Conservation (phyloP, 1,140 invertebrate genomes). For the Linepithema humile region DNA sequence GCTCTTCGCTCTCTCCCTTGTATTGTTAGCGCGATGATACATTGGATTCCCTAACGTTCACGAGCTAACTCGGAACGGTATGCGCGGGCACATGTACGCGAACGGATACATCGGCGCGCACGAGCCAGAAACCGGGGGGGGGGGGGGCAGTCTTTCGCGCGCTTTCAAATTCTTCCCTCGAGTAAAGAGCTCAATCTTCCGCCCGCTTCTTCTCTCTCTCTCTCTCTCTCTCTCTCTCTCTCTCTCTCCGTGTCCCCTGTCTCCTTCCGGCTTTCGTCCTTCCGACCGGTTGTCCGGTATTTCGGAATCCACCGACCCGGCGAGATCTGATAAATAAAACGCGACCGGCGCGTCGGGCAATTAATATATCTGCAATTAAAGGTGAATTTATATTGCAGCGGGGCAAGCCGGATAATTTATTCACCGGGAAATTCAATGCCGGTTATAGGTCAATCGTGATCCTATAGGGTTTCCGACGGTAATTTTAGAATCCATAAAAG, state of each 20-base stretch:
- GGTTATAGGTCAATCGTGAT: background rate
- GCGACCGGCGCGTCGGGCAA: background rate
- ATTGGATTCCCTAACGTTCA: slow-evolving; percentile 61
- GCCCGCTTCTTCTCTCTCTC: background rate
- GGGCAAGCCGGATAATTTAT: slow-evolving; percentile 37
- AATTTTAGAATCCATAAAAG: slow-evolving; percentile 45
- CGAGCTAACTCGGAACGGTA: slow-evolving; percentile 48
- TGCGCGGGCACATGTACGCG: slow-evolving; percentile 10
- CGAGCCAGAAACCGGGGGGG: background rate
- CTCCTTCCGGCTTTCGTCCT: background rate
- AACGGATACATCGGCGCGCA: slow-evolving; percentile 30
- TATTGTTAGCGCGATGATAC: slow-evolving; percentile 72
- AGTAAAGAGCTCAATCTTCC: slow-evolving; percentile 61
- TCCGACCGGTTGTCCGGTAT: background rate
- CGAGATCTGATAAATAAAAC: background rate
- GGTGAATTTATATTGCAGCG: background rate
- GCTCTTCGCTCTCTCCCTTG: background rate
- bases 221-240: too few species aligned
- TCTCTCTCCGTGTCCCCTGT: too few species aligned
- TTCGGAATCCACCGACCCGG: too few species aligned
- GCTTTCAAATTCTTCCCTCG: slow-evolving; percentile 60
- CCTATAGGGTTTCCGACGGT: background rate
- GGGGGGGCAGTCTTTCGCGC: slow-evolving; percentile 49
- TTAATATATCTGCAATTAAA: slow-evolving; percentile 43
- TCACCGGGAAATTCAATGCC: background rate